Percentiles rank a stretch among this genome's conserved stretches.
phyloP scores from a whole-genome alignment of 2,888 invertebrate genomes.

The Augiades crinisus region DNA sequence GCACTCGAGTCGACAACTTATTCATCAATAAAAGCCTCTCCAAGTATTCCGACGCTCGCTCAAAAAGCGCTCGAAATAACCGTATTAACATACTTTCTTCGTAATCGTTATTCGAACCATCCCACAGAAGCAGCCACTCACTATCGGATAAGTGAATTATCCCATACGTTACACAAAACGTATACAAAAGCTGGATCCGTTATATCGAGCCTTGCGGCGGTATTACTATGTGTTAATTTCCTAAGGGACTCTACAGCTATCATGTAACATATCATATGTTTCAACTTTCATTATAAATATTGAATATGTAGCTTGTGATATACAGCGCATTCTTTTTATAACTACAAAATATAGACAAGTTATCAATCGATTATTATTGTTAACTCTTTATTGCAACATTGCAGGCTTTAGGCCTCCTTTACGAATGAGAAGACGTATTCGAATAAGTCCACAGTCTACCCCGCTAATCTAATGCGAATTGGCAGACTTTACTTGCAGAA shows the following conservation, averaged over 20 bases:
- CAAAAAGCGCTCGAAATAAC: no score
- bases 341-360: no score
- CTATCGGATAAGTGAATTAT: background rate
- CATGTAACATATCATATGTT: background rate
- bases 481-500: no score
- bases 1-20: no score
- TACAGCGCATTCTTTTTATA: background rate
- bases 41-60: no score
- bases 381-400: no score
- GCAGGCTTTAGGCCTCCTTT: no score
- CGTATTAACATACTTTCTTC: background rate
- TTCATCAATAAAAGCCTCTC: no score
- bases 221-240: slow-evolving; percentile 9
- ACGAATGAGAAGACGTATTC: no score
- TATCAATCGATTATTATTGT: no score
- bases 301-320: background rate
- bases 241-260: slow-evolving; percentile 2
- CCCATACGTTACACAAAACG: background rate
- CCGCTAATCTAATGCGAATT: no score
- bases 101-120: background rate
- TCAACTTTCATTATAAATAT: slow-evolving; percentile 10
- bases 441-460: no score
- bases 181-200: background rate
- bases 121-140: background rate
- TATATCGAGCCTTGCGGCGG: background rate